Evolutionary conservation across 1,140 invertebrate genomes (phyloP), one percentile per base, ranked within the genome.

Genomic region (Trachymyrmex cornetzi): DNA sequence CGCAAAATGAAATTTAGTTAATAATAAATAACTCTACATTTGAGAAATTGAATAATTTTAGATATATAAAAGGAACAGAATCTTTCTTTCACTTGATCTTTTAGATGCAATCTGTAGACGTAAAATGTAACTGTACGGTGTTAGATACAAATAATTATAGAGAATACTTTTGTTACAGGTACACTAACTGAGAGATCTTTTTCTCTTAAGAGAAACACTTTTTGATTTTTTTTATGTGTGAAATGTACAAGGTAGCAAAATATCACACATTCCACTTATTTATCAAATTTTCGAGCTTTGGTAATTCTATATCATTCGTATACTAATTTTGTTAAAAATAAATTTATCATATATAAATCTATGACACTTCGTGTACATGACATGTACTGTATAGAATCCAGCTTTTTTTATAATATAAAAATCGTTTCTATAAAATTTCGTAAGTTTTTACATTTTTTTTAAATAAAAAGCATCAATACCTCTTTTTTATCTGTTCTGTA

Each of bases 201-300:
- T 69, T 50, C 12, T 24, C 16, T 22, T 12, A 16, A 69, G 38
- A 69, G 14, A 69, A 12, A 38, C 27, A 69, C 12, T 27, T 69
- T 69, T 67, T 44, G n/a, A 44, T 24, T 69, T 50, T 69, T 24
- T 69, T 16, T 66, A n/a, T 66, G 30, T 66, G 2, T 66, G 34
- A n/a, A 14, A 67, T 44, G 22, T 44, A 67, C 22, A 67, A 0
- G 19, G 11, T 44, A 44, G 38, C 38, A 44, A 44, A 44, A 44
- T 44, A 44, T 44, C 9, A 44, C 38, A 44, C 2, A 11, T 11
- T 44, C 38, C 38, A 11, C 3, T 44, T 38, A 38, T 38, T 38
- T 44, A 44, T 44, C 38, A 44, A 44, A 11, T 9, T 38, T 44
- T 44, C 7, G 11, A 44, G 9, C 38, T 44, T 44, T 44, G 2